phyloP scores from a whole-genome alignment of 2,113 vertebrate genomes.

The Alaudala cheleensis region DNA sequence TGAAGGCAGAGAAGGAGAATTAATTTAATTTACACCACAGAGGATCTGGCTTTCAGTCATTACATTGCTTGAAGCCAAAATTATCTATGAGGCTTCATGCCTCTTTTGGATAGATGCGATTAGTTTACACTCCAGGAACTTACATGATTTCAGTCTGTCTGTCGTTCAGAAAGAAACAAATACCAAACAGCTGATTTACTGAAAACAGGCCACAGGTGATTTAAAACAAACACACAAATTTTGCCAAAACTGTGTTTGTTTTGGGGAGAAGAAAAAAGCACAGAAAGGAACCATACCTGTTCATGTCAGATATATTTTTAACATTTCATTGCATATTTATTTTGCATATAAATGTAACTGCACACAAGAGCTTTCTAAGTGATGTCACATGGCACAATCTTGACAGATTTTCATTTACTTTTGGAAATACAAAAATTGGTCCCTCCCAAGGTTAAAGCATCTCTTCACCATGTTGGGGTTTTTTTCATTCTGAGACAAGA shows the following conservation, averaged over 20 bases:
- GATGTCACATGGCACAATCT: neutral
- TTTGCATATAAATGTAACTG: neutral
- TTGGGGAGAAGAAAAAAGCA: neutral
- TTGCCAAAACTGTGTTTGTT: accelerated
- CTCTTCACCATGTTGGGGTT: neutral
- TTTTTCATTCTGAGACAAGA: neutral
- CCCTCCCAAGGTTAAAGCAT: neutral
- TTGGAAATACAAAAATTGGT: neutral
- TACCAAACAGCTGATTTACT: neutral
- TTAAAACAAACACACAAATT: neutral
- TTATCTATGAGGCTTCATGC: neutral
- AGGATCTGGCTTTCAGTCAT: neutral
- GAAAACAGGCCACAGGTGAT: neutral
- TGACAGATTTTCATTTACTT: neutral
- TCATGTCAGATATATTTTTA: neutral
- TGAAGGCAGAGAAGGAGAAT: neutral
- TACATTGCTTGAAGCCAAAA: neutral
- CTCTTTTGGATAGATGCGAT: neutral
- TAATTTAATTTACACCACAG: neutral
- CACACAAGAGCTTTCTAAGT: neutral
- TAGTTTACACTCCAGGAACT: neutral
- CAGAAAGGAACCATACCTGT: neutral
- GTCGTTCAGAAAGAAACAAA: neutral
- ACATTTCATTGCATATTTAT: neutral
- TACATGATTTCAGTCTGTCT: neutral